phyloP scores from a whole-genome alignment of 2,888 invertebrate species.

The Dinocampus coccinellae region DNA sequence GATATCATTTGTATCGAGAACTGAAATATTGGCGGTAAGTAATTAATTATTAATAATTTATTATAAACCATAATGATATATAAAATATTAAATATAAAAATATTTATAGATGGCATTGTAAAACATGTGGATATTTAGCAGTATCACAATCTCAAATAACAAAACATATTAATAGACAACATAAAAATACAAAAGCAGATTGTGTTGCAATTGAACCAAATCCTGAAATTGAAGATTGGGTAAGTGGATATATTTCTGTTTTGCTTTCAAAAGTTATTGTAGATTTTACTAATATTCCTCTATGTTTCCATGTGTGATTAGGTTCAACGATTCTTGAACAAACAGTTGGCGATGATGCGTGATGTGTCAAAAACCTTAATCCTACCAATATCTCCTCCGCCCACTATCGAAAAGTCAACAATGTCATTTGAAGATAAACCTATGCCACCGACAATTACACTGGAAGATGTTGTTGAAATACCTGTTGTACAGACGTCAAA shows the following conservation, averaged over 20 bases:
- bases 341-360: conserved; percentile 57
- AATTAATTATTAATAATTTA: conserved; percentile 15
- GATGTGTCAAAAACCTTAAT: conserved; percentile 19
- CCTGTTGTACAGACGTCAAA: not conserved
- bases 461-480: conserved; percentile 21
- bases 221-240: conserved; percentile 72
- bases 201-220: conserved; percentile 64
- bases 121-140: conserved; percentile 73
- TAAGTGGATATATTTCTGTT: conserved; percentile 50
- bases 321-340: conserved; percentile 55
- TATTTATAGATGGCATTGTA: conserved; percentile 74
- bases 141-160: conserved; percentile 55
- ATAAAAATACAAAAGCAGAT: conserved; percentile 8
- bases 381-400: not conserved
- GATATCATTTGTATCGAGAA: conserved; percentile 78
- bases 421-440: conserved; percentile 21
- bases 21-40: conserved; percentile 76
- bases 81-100: conserved; percentile 19
- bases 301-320: conserved; percentile 33
- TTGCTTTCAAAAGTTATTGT: not conserved
- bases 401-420: not conserved
- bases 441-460: conserved; percentile 30
- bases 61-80: not conserved
- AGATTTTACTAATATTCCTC: not conserved
- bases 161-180: conserved; percentile 24